Percentiles rank a stretch among this genome's conserved stretches.
Evolutionary conservation across 1,140 invertebrate genomes (phyloP).

Genomic region (Rhopalosiphum maidis): DNA sequence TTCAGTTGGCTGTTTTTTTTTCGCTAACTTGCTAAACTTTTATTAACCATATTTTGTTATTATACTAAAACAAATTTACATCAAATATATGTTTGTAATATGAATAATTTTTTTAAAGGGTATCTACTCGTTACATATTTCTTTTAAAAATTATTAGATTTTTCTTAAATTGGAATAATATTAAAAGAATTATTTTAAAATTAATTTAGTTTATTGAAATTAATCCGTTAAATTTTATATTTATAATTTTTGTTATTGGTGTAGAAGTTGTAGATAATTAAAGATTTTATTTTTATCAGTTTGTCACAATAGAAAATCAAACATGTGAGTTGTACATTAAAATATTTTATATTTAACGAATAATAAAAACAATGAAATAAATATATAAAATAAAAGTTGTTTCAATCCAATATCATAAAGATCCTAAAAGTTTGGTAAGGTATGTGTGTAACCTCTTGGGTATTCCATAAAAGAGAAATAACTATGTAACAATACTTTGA

Average conservation of each 20-base stretch:
- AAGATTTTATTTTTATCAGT: neutral
- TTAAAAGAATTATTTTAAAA: neutral
- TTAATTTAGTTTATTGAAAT: neutral
- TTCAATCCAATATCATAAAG: neutral
- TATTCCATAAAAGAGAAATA: neutral
- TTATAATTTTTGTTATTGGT: neutral
- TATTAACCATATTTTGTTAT: too few relatives aligned
- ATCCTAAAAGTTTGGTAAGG: neutral
- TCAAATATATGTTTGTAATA: too few relatives aligned
- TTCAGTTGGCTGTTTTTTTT: too few relatives aligned
- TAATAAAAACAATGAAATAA: neutral
- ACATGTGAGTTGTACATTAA: neutral
- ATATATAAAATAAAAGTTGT: neutral
- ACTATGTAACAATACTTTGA: neutral
- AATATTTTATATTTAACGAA: neutral
- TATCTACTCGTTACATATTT: neutral
- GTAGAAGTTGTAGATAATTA: neutral
- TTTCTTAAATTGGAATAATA: neutral
- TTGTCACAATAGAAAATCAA: neutral
- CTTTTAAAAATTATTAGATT: neutral
- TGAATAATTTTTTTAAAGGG: neutral
- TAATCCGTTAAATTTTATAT: neutral
- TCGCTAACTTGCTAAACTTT: too few relatives aligned
- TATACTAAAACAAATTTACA: too few relatives aligned
- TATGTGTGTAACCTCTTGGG: slow-evolving; percentile 6